These are phyloP conservation scores for Glaucomys volans DNA, from an alignment of 2,113 vertebrate species.

Conservation along the genomic window DNA sequence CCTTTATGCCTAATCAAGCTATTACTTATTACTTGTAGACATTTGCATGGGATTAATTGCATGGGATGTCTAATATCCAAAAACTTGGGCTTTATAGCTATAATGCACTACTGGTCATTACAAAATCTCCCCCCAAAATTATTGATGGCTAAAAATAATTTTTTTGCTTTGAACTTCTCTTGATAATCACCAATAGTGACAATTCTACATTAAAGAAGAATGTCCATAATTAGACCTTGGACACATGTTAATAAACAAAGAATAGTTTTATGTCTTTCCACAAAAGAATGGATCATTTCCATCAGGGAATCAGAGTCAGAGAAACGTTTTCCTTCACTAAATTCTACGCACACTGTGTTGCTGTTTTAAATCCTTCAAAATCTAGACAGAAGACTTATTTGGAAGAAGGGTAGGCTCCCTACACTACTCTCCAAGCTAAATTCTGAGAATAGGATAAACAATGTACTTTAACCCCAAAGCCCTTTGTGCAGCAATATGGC, in stretches of 20 bases:
- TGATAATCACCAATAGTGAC: background rate
- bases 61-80: rapidly evolving
- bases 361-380: constrained; percentile 72
- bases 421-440: background rate
- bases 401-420: background rate
- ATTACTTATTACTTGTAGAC: constrained; percentile 45
- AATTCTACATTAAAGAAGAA: constrained; percentile 27
- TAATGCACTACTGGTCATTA: background rate
- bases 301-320: constrained; percentile 20
- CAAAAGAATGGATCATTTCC: constrained; percentile 49
- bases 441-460: constrained; percentile 47
- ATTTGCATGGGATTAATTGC: constrained; percentile 32
- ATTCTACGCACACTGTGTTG: constrained; percentile 47
- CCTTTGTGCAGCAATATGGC: constrained; percentile 49
- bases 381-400: constrained; percentile 18
- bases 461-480: constrained; percentile 58
- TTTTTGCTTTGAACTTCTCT: constrained; percentile 49
- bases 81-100: background rate
- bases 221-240: constrained; percentile 14
- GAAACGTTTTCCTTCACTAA: constrained; percentile 67
- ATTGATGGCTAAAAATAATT: constrained; percentile 17
- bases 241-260: constrained; percentile 54
- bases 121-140: background rate
- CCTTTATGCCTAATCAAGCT: constrained; percentile 44
- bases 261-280: constrained; percentile 37